Percentiles rank a stretch among this genome's conserved stretches.
Evolutionary conservation across 2,797 vertebrate genomes (phyloP).

Genomic region (Octomys mimax): DNA sequence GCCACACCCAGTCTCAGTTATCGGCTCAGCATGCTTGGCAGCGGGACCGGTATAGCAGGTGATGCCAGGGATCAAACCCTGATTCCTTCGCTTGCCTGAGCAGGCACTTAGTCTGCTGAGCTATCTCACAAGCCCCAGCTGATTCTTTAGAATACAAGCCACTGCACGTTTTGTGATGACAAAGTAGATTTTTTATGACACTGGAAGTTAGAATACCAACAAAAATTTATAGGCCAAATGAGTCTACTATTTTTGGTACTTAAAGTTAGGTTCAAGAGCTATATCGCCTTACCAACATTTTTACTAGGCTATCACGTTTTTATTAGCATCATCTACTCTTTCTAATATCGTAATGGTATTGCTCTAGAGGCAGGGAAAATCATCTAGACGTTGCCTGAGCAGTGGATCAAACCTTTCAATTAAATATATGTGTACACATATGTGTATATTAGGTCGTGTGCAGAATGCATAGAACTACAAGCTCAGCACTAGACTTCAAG

Average conservation of each 20-base stretch:
- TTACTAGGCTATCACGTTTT: conserved; percentile 67
- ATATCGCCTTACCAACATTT: conserved; percentile 68
- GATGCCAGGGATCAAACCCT: too few relatives aligned
- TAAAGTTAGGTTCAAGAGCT: conserved; percentile 63
- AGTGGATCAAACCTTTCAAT: conserved; percentile 32
- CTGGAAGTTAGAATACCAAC: conserved; percentile 67
- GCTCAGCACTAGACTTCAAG: not conserved
- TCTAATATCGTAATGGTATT: conserved; percentile 13
- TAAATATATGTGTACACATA: not conserved
- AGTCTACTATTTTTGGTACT: conserved; percentile 50
- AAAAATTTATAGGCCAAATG: conserved; percentile 74
- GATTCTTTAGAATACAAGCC: conserved; percentile 32
- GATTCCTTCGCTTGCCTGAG: too few relatives aligned
- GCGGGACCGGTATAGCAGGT: too few relatives aligned
- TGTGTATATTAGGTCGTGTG: not conserved
- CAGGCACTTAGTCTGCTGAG: too few relatives aligned
- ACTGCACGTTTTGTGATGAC: conserved; percentile 29
- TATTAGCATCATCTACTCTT: conserved; percentile 60
- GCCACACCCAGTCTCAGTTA: too few relatives aligned
- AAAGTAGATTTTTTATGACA: conserved; percentile 63
- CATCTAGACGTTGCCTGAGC: conserved; percentile 45
- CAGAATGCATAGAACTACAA: conserved; percentile 28
- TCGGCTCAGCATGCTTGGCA: too few relatives aligned
- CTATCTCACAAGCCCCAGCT: not conserved
- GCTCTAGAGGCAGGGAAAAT: conserved; percentile 48